phyloP scores from a whole-genome alignment of 2,888 invertebrate genomes.

The Himalopsyche japonica region DNA sequence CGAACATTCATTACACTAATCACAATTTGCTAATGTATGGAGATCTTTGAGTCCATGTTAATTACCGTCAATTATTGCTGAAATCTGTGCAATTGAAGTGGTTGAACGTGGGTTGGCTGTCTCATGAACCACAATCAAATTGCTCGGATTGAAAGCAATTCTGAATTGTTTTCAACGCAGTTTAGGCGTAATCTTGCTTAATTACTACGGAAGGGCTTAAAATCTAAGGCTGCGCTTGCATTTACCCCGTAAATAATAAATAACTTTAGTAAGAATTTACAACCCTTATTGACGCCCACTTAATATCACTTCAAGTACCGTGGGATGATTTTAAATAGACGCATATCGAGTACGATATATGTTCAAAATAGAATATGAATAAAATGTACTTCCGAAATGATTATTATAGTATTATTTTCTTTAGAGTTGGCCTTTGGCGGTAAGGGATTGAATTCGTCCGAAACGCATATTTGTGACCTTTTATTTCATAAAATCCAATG shows the following conservation, averaged over 20 bases:
- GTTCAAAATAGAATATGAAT: too few species aligned
- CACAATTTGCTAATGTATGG: neutral
- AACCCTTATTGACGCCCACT: neutral
- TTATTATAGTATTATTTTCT: too few species aligned
- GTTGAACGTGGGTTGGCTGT: neutral
- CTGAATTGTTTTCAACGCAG: slow-evolving; percentile 20
- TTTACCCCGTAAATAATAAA: neutral
- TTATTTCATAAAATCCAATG: too few species aligned
- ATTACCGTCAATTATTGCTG: neutral
- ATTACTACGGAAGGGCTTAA: neutral
- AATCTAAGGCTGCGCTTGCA: neutral
- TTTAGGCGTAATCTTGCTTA: slow-evolving; percentile 4
- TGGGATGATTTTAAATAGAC: neutral
- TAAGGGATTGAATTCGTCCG: too few species aligned
- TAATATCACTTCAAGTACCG: neutral
- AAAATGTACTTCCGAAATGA: too few species aligned
- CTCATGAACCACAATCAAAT: neutral
- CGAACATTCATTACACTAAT: neutral
- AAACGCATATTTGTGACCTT: too few species aligned
- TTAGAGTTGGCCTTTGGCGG: too few species aligned
- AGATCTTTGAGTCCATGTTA: neutral
- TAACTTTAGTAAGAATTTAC: neutral
- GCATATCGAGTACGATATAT: too few species aligned
- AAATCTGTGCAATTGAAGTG: neutral
- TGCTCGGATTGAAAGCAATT: slow-evolving; percentile 21